A percentile compares a stretch with the other conserved stretches of the same genome.
phyloP scores from a whole-genome alignment of 2,888 invertebrate genomes.

The Epirrita christyi region DNA sequence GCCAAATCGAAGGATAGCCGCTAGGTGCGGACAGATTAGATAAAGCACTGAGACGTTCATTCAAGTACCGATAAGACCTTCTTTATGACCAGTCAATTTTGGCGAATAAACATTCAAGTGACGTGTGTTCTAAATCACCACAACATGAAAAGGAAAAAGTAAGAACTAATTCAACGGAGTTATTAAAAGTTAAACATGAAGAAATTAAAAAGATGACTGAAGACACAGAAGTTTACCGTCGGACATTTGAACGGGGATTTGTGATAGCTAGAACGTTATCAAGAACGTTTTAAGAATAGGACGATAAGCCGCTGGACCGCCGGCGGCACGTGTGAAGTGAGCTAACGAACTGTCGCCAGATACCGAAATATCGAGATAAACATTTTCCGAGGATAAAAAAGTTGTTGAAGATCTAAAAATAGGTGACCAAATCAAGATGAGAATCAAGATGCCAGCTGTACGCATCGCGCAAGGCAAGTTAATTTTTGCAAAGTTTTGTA shows the following conservation, averaged over 20 bases:
- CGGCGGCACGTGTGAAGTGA: constrained; percentile 82
- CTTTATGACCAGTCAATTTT: constrained; percentile 71
- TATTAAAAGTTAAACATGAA: constrained; percentile 54
- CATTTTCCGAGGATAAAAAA: constrained; percentile 69
- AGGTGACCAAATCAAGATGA: constrained; percentile 92
- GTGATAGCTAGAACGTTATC: constrained; percentile 74
- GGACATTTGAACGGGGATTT: constrained; percentile 67
- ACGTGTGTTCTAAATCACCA: constrained; percentile 57
- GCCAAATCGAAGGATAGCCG: constrained; percentile 72
- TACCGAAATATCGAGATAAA: constrained; percentile 72
- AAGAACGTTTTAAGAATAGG: constrained; percentile 66
- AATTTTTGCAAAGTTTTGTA: constrained; percentile 2
- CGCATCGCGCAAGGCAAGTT: constrained; percentile 96
- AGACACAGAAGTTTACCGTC: constrained; percentile 64
- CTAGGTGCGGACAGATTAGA: constrained; percentile 77
- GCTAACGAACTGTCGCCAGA: constrained; percentile 68
- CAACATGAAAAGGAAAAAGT: constrained; percentile 83
- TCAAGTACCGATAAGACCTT: constrained; percentile 77
- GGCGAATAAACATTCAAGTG: constrained; percentile 62
- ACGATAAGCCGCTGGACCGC: constrained; percentile 78
- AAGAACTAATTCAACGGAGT: constrained; percentile 46
- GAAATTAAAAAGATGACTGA: constrained; percentile 69
- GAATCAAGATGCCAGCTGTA: constrained; percentile 99
- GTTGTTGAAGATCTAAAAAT: constrained; percentile 80
- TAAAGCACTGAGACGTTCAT: constrained; percentile 74